Evolutionary conservation across 2,797 vertebrate species (phyloP).

Genomic region (Cossypha caffra): DNA sequence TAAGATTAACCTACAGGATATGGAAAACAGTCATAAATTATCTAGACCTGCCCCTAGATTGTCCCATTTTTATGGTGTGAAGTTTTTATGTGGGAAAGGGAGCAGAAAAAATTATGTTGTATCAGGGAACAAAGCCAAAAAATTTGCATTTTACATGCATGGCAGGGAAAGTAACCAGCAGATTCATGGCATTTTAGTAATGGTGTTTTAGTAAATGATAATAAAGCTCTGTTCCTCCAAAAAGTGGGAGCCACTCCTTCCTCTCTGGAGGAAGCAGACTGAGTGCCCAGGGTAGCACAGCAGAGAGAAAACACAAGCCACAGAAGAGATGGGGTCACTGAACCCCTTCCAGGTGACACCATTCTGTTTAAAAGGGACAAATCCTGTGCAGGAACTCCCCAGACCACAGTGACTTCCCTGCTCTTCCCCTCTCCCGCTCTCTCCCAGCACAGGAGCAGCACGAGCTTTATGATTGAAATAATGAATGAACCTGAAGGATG

Average conservation of each 20-base stretch:
- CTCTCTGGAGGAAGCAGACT: background rate
- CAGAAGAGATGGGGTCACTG: background rate
- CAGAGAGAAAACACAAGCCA: background rate
- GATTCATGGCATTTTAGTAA: background rate
- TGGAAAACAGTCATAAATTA: background rate
- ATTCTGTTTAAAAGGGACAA: background rate
- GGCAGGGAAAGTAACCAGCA: background rate
- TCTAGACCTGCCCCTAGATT: background rate
- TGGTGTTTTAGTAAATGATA: background rate
- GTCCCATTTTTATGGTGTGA: background rate
- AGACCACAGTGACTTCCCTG: background rate
- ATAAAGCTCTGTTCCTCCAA: background rate
- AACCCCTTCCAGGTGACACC: background rate
- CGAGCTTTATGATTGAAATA: background rate
- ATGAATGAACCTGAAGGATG: constrained; percentile 20
- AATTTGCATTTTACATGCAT: background rate
- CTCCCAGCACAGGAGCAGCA: background rate
- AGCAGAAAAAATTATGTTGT: rapidly evolving
- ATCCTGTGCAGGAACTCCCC: background rate
- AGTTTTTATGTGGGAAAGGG: background rate
- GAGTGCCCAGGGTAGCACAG: background rate
- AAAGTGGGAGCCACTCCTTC: background rate
- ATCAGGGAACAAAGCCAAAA: background rate
- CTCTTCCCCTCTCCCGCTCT: background rate
- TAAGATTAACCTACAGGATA: background rate